These are phyloP conservation scores for Drosophila takahashii DNA, from an alignment of 1,140 invertebrate genomes.

Conservation along the genomic window DNA sequence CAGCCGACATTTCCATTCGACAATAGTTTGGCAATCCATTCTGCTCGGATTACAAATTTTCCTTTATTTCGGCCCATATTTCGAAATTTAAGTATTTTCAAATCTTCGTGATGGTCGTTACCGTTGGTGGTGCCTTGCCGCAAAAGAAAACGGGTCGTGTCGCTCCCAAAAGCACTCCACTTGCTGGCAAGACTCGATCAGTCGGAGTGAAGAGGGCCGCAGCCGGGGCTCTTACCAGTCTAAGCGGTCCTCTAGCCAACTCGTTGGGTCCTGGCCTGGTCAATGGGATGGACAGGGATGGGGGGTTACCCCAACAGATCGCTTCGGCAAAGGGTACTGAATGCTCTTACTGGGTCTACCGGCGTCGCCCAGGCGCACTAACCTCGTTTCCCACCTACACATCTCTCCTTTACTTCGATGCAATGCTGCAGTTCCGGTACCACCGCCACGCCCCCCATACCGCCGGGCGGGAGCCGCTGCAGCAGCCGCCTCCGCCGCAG, in stretches of 20 bases:
- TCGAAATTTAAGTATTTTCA: constrained; percentile 36
- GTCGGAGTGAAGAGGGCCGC: neutral
- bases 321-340: constrained; percentile 53
- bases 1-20: constrained; percentile 8
- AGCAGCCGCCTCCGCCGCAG: neutral
- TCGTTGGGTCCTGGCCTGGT: constrained; percentile 14
- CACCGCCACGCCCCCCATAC: constrained; percentile 12
- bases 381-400: constrained; percentile 54
- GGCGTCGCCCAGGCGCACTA: constrained; percentile 43
- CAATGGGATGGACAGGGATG: constrained; percentile 10
- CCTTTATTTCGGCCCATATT: neutral
- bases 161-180: neutral
- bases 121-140: constrained; percentile 13
- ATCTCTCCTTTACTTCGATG: constrained; percentile 29
- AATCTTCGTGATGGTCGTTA: constrained; percentile 29
- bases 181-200: neutral
- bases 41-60: constrained; percentile 27
- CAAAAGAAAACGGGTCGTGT: constrained; percentile 17
- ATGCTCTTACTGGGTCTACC: constrained; percentile 23
- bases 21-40: constrained; percentile 12
- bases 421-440: constrained; percentile 4
- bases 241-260: neutral
- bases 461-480: constrained; percentile 10
- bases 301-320: constrained; percentile 2
- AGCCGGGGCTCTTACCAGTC: constrained; percentile 2